Conservation (phyloP, 2,888 invertebrate species). For the Drosophila monieri region DNA sequence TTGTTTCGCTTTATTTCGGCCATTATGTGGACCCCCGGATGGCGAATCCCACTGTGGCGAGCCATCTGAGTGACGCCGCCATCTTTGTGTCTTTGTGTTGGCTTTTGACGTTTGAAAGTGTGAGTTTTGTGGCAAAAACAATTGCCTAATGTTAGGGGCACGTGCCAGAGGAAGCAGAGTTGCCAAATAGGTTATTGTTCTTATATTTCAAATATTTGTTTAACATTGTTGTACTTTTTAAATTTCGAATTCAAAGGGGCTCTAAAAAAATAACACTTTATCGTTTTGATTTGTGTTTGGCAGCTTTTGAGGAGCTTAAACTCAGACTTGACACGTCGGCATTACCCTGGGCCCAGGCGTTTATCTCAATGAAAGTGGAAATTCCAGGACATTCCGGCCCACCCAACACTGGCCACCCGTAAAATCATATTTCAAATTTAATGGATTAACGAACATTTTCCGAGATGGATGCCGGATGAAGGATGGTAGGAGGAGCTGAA, state of each 20-base stretch:
- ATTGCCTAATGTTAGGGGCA: constrained; percentile 59
- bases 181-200: constrained; percentile 1
- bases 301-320: constrained; percentile 13
- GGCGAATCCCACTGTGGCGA: constrained; percentile 39
- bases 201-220: not conserved
- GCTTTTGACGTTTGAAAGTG: not conserved
- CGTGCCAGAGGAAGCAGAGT: constrained; percentile 15
- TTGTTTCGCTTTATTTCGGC: constrained; percentile 36
- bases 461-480: not conserved
- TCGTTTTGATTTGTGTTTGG: constrained; percentile 38
- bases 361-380: constrained; percentile 40
- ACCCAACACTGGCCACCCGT: constrained; percentile 21
- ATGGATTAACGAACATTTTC: constrained; percentile 58
- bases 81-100: constrained; percentile 14
- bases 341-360: constrained; percentile 22
- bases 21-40: constrained; percentile 41
- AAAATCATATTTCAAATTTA: constrained; percentile 66
- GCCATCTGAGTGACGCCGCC: constrained; percentile 29
- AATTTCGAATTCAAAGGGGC: not conserved
- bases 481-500: constrained; percentile 1
- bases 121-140: constrained; percentile 49
- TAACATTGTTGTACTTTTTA: not conserved
- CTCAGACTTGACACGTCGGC: constrained; percentile 29
- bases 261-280: constrained; percentile 7
- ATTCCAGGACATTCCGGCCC: constrained; percentile 7